Evolutionary conservation across 2,888 invertebrate species (phyloP).

Genomic region (Shargacucullia verbasci): DNA sequence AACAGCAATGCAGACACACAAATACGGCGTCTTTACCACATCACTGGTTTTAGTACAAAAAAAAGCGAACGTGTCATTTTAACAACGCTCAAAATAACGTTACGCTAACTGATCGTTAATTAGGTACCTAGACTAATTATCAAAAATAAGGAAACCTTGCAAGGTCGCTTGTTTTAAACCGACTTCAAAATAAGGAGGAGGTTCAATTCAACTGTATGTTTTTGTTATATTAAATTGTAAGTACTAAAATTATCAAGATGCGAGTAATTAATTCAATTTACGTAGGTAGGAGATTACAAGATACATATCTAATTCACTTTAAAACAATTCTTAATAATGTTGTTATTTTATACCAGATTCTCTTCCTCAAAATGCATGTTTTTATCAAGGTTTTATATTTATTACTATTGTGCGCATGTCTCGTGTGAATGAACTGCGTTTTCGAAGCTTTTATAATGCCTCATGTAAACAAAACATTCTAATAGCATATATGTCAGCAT

Average conservation of each 20-base stretch:
- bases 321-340: constrained; percentile 42
- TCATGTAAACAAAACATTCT: constrained; percentile 19
- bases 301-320: constrained; percentile 56
- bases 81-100: constrained; percentile 31
- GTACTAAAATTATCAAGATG: constrained; percentile 30
- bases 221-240: constrained; percentile 40
- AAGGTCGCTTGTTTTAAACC: constrained; percentile 61
- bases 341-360: constrained; percentile 17
- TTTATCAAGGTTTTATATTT: constrained; percentile 29
- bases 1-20: no score
- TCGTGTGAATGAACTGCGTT: constrained; percentile 32
- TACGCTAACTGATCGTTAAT: constrained; percentile 46
- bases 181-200: no score
- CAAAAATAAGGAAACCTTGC: constrained; percentile 59
- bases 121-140: constrained; percentile 58
- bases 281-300: constrained; percentile 47
- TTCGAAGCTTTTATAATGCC: constrained; percentile 11
- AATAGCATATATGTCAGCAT: no score
- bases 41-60: constrained; percentile 29
- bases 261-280: constrained; percentile 21
- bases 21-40: neutral
- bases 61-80: constrained; percentile 42
- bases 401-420: constrained; percentile 22
- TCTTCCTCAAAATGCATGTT: constrained; percentile 30
- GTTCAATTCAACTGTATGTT: no score